Evolutionary conservation across 2,113 vertebrate genomes (phyloP).

Genomic region (Aegotheles bennettii): DNA sequence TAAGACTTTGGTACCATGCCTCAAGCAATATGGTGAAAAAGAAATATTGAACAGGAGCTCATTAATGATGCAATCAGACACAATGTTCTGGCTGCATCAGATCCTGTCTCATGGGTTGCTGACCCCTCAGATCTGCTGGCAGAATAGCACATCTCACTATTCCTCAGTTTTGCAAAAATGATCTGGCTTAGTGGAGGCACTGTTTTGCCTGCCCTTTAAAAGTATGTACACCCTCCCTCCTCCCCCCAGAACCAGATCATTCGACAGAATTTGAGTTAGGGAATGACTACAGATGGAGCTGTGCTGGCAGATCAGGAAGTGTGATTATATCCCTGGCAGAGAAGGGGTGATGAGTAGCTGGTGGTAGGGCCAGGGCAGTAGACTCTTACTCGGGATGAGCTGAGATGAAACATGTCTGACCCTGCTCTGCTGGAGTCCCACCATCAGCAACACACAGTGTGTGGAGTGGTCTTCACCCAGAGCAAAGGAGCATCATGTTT

Average conservation of each 20-base stretch:
- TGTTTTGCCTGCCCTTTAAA: neutral
- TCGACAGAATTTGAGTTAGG: neutral
- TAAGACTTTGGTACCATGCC: neutral
- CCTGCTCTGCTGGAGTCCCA: neutral
- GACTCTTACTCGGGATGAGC: neutral
- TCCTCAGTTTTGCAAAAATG: neutral
- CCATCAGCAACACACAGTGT: rapidly evolving
- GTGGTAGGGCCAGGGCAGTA: neutral
- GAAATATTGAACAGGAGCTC: slow-evolving; percentile 33
- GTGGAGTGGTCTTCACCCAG: neutral
- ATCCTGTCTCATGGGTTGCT: slow-evolving; percentile 20
- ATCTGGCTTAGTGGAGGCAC: neutral
- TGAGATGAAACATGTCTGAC: neutral
- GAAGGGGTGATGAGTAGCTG: neutral
- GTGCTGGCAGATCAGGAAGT: slow-evolving; percentile 20
- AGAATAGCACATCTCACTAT: neutral
- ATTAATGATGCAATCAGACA: slow-evolving; percentile 8
- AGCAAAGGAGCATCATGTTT: neutral
- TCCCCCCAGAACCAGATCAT: neutral
- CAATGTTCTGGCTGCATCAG: neutral
- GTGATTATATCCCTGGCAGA: neutral
- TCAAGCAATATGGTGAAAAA: slow-evolving; percentile 23
- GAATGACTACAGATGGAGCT: slow-evolving; percentile 18
- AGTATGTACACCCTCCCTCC: neutral
- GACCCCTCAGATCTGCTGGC: slow-evolving; percentile 3